Conservation (phyloP, 35 echinoderm and acorn worm genomes). For the Apostichopus californicus region DNA sequence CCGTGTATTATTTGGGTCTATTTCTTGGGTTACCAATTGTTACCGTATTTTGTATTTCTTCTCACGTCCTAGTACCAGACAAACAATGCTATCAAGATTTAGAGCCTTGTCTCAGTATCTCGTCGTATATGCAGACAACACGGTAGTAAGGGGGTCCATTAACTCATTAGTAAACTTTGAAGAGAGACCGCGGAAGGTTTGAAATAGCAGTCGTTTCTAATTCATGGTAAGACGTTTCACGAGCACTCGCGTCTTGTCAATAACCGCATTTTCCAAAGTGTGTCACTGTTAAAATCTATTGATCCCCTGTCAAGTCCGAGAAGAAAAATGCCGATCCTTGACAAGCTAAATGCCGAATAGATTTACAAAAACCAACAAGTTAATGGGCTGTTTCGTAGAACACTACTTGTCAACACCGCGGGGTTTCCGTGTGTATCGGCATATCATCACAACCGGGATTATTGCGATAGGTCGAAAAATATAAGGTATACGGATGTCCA, state of each 20-base stretch:
- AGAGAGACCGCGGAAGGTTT: neutral
- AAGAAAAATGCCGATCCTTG: neutral
- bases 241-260: neutral
- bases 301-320: neutral
- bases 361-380: constrained; percentile 10
- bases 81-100: neutral
- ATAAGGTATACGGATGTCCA: constrained; percentile 2
- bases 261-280: neutral
- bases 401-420: neutral
- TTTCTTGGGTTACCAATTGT: neutral
- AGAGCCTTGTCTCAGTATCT: neutral
- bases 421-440: neutral
- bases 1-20: neutral
- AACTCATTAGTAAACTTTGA: neutral
- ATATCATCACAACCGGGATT: neutral
- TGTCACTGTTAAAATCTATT: neutral
- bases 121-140: neutral
- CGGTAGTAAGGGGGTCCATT: neutral
- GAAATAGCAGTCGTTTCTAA: constrained; percentile 1
- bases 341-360: constrained; percentile 3
- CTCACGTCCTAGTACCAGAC: neutral
- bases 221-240: neutral
- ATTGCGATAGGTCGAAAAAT: neutral
- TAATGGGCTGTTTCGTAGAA: neutral
- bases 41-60: neutral